Evolutionary conservation across 1,140 invertebrate species (phyloP).

Genomic region (Ectropis grisescens): DNA sequence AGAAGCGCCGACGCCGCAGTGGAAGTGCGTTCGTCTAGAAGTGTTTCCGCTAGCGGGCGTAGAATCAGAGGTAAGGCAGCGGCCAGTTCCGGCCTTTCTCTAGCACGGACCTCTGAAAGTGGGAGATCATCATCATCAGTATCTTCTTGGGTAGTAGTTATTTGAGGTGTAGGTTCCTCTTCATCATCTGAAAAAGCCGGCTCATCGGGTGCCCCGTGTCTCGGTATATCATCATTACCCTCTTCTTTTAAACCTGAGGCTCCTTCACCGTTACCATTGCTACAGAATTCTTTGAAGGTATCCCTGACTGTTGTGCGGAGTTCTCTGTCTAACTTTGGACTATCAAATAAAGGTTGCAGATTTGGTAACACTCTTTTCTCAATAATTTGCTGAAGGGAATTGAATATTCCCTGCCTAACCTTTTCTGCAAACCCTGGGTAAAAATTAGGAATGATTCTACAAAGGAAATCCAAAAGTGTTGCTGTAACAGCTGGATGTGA

Average conservation of each 20-base stretch:
- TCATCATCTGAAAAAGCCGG: slow-evolving; percentile 87
- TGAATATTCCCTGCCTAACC: slow-evolving; percentile 91
- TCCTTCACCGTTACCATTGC: slow-evolving; percentile 67
- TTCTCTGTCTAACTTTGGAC: slow-evolving; percentile 92
- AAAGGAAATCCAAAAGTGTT: slow-evolving; percentile 95
- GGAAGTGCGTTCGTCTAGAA: slow-evolving; percentile 59
- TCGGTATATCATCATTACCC: slow-evolving; percentile 60
- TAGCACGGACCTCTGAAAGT: slow-evolving; percentile 74
- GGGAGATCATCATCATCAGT: slow-evolving; percentile 92
- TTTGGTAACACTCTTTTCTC: slow-evolving; percentile 94
- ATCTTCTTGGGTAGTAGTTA: slow-evolving; percentile 72
- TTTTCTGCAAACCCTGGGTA: slow-evolving; percentile 86
- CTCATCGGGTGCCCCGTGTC: slow-evolving; percentile 69
- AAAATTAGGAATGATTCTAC: slow-evolving; percentile 95
- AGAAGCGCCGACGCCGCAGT: slow-evolving; percentile 71
- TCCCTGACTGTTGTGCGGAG: slow-evolving; percentile 87
- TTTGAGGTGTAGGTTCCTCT: slow-evolving; percentile 72
- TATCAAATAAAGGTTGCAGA: slow-evolving; percentile 92
- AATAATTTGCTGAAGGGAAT: slow-evolving; percentile 92
- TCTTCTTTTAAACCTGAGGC: slow-evolving; percentile 63
- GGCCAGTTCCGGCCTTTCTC: slow-evolving; percentile 65
- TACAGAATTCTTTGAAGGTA: slow-evolving; percentile 93
- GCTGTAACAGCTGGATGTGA: slow-evolving; percentile 96
- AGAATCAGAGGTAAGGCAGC: slow-evolving; percentile 74
- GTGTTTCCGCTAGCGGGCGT: slow-evolving; percentile 75